Evolutionary conservation across 1,140 invertebrate species (phyloP), one percentile per base, ranked within the genome.

Genomic region (Metopolophium dirhodum): DNA sequence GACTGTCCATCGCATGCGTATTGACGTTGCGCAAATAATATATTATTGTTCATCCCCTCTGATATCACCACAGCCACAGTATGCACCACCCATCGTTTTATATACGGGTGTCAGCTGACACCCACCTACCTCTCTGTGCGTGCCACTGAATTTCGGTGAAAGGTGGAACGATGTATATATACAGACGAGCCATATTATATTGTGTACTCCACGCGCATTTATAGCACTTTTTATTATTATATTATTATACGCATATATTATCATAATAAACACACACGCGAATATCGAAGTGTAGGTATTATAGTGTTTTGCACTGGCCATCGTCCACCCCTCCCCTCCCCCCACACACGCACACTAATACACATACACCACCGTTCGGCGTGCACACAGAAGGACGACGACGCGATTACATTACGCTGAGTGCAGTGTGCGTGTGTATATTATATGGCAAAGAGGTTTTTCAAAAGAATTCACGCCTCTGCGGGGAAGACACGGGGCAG

Each of bases 391-490:
- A 23, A 45, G 49, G 20, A 51, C 30, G 30, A n/a, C 30, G 30
- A 68, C 30, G 30, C 61, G 61, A 68, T 68, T 37, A 35, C n/a
- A 54, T 68, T 88, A 49, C 47, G 23, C 18, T 1, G 47, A 49
- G 7, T 85, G 83, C 37, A 86, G 49, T 35, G 87, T 51, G 47
- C 30, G 41, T 35, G 61, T 37, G 18, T 77, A 61, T 77, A 49
- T 47, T 37, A 20, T n/a, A n/a, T n/a, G 41, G 90, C 35, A 57
- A 61, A 90, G 89, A 45, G 54, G 26, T 41, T 68, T 92, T 92
- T 92, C 49, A 54, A 93, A 93, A 93, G 91, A 93, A 93, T 93
- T 93, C 91, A 93, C 91, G 91, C 91, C 91, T 93, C 82, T 83
- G 91, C 35, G 23, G 91, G 35, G n/a, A 93, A 93, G 91, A 93